A percentile compares a stretch with the other conserved stretches of the same genome.
Conservation (phyloP, 2,797 vertebrate genomes). For the Peromyscus aztecus region DNA sequence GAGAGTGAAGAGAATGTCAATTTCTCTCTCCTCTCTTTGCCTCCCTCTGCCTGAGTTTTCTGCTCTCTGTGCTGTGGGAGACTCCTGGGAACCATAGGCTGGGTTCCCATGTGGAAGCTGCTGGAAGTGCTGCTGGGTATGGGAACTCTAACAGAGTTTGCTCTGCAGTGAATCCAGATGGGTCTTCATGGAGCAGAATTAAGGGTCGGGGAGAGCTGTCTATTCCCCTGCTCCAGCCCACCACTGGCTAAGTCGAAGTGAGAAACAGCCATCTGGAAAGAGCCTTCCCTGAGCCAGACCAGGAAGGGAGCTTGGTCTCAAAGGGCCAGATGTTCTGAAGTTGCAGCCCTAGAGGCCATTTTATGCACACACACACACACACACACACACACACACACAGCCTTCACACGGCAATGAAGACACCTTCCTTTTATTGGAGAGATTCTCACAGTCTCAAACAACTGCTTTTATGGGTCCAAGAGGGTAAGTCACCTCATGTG, state of each 20-base stretch:
- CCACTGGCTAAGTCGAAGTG: slow-evolving; percentile 84
- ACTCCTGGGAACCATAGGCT: neutral
- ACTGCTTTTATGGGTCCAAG: neutral
- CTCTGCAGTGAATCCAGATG: slow-evolving; percentile 83
- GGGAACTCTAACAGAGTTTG: slow-evolving; percentile 82
- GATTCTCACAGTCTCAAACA: neutral
- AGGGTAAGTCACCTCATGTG: neutral
- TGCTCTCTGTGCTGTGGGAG: neutral
- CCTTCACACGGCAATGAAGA: neutral
- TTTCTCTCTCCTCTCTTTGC: neutral
- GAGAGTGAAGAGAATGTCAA: neutral
- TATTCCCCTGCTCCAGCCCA: slow-evolving; percentile 81
- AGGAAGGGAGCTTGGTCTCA: neutral
- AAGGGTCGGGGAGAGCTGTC: slow-evolving; percentile 85
- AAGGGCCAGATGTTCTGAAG: neutral
- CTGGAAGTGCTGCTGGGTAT: slow-evolving; percentile 82
- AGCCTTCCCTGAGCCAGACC: neutral
- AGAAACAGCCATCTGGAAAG: slow-evolving; percentile 78
- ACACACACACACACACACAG: neutral
- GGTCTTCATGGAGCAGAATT: slow-evolving; percentile 85
- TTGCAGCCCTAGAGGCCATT: neutral
- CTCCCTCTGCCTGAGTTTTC: slow-evolving; percentile 12
- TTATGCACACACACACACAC: neutral
- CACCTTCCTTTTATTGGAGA: neutral
- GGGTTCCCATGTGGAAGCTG: slow-evolving; percentile 70